phyloP scores from a whole-genome alignment of 2,113 vertebrate genomes.

The Xiphophorus maculatus region DNA sequence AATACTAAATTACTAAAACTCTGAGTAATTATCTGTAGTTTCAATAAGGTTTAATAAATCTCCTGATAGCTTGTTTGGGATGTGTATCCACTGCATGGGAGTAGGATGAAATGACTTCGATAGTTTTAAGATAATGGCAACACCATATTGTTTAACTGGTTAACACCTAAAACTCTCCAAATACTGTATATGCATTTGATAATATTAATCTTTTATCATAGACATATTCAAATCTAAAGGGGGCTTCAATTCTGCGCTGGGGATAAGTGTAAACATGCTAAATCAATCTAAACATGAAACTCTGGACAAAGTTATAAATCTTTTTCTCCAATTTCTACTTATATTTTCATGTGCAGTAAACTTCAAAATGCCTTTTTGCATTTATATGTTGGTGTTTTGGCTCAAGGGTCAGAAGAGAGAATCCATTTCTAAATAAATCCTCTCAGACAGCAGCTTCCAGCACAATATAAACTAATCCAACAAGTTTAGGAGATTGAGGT shows the following conservation, averaged over 20 bases:
- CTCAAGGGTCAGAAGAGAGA: not conserved
- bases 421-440: slow-evolving; percentile 7
- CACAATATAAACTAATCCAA: not conserved
- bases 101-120: too few relatives aligned
- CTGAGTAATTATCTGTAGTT: too few relatives aligned
- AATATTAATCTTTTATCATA: not conserved
- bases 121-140: too few relatives aligned
- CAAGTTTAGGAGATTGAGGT: not conserved
- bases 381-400: not conserved
- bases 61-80: too few relatives aligned
- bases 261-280: not conserved
- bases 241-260: not conserved
- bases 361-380: not conserved
- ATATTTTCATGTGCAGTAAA: not conserved
- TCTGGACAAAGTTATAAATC: not conserved
- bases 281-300: not conserved
- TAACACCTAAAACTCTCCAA: too few relatives aligned
- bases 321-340: not conserved
- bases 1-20: too few relatives aligned
- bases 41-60: too few relatives aligned
- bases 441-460: not conserved
- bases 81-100: too few relatives aligned
- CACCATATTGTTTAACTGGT: too few relatives aligned
- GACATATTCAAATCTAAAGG: not conserved
- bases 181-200: too few relatives aligned